phyloP scores from a whole-genome alignment of 2,797 vertebrate genomes.

The Anas bernieri region DNA sequence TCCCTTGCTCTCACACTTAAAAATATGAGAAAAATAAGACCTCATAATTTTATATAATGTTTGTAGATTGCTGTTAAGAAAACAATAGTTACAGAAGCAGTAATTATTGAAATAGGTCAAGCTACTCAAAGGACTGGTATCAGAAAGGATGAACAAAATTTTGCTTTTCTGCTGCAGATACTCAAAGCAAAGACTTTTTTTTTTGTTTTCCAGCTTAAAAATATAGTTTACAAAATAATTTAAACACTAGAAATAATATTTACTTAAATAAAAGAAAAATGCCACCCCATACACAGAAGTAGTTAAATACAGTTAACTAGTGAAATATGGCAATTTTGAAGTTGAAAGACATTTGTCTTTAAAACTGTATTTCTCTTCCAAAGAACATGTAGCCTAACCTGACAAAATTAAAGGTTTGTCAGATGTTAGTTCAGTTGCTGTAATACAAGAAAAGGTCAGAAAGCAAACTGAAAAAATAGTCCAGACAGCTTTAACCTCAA shows the following conservation, averaged over 20 bases:
- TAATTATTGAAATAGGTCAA: constrained; percentile 69
- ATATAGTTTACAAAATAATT: constrained; percentile 7
- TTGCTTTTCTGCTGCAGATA: constrained; percentile 34
- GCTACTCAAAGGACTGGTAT: constrained; percentile 38
- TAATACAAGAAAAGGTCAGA: constrained; percentile 72
- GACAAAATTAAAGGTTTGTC: constrained; percentile 67
- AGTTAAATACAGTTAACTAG: neutral
- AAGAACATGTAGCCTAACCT: constrained; percentile 48
- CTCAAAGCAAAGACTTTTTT: neutral
- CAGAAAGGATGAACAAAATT: constrained; percentile 48
- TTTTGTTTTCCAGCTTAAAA: constrained; percentile 32
- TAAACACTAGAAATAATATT: neutral
- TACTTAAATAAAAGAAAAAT: neutral
- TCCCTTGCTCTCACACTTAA: neutral
- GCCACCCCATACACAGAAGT: neutral
- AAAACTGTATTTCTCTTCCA: constrained; percentile 42
- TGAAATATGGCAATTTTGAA: constrained; percentile 29
- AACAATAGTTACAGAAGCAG: constrained; percentile 26
- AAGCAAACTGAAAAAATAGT: constrained; percentile 82
- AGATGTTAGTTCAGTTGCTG: constrained; percentile 48
- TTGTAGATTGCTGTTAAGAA: constrained; percentile 17
- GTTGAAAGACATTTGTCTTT: constrained; percentile 44
- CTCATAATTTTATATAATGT: constrained; percentile 26
- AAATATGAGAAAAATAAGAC: constrained; percentile 43
- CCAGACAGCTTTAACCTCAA: constrained; percentile 84